Base-by-base conservation (phyloP, 2,113 vertebrate species). In the Strix aluco region DNA sequence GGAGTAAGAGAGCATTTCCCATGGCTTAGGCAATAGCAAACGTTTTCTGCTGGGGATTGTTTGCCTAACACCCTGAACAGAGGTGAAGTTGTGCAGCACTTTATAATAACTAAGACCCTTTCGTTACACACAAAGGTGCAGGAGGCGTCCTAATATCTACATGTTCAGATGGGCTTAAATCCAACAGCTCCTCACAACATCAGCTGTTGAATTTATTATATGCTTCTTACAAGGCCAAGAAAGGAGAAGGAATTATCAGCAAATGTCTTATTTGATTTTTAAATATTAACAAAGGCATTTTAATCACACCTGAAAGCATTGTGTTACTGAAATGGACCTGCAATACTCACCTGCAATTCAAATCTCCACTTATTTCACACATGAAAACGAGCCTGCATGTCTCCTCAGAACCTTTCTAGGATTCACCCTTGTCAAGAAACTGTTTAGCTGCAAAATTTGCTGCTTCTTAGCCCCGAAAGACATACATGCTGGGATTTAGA, bases 1-100 rank as follows among this genome's bases (percentile, higher is more conserved):
- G 81, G 67, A 94, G 65, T 26, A 57, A 81, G 36, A 85, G 63
- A 92, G 47, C 40, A 67, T 79, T 96, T 96, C 95, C 92, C 87
- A 91, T 38, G 75, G 90, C 71, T 93, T 55, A 77, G 70, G 84
- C 75, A 94, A 67, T 3, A 73, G 49, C 62, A 91, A 61, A 44
- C 4, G 1, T 59, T 63, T 83, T 93, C 91, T 83, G 63, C 91
- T 72, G 40, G 49, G 81, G 36, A 90, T 19, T 93, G 77, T 62
- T 80, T 72, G 52, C 58, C 46, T 65, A 71, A 55, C 55, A 77
- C 54, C 51, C 54, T 20, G 54, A 38, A 34, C 55, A 75, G 63
- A 84, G 75, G 44, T 90, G 90, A 95, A 86, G n/a, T 34, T 88
- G 69, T 51, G 71, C 47, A 81, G 79, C 49, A 47, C 79, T 91